A percentile compares a stretch with the other conserved stretches of the same genome.
Evolutionary conservation across 2,113 vertebrate species (phyloP).

Genomic region (Speoplatyrhinus poulsoni): DNA sequence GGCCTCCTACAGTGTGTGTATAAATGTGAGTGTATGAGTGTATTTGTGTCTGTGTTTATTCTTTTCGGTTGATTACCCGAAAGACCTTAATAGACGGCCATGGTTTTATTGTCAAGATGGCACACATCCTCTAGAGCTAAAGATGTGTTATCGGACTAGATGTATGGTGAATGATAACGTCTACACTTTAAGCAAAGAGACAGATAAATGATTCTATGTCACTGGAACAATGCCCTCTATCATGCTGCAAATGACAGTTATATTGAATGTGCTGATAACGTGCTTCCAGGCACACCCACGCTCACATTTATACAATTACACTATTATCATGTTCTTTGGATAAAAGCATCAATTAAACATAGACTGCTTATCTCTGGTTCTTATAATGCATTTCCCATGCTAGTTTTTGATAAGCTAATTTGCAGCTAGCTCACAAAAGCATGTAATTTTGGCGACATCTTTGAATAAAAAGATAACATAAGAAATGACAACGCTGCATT

Average conservation of each 20-base stretch:
- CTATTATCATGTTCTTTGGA: constrained; percentile 19
- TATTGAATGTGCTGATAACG: constrained; percentile 11
- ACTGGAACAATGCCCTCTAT: not conserved
- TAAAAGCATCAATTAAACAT: constrained; percentile 35
- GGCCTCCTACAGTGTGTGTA: not conserved
- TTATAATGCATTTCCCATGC: constrained; percentile 9
- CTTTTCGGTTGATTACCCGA: constrained; percentile 15
- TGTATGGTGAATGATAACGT: not conserved
- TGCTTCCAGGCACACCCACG: constrained; percentile 31
- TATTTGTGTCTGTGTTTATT: not conserved
- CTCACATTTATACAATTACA: constrained; percentile 10
- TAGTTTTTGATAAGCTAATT: not conserved
- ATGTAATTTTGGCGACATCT: constrained; percentile 23
- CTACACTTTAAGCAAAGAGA: not conserved
- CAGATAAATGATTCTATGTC: not conserved
- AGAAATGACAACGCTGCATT: not conserved
- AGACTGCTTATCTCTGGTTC: not conserved
- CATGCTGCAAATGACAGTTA: not conserved
- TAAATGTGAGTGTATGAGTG: not conserved
- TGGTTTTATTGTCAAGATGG: constrained; percentile 25
- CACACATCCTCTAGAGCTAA: constrained; percentile 11
- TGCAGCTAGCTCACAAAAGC: constrained; percentile 17
- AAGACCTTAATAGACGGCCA: not conserved
- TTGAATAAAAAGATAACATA: not conserved
- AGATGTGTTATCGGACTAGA: not conserved